Percentiles rank a stretch among this genome's conserved stretches.
phyloP scores from a whole-genome alignment of 2,797 vertebrate genomes.

The Ctenosaura bakeri region DNA sequence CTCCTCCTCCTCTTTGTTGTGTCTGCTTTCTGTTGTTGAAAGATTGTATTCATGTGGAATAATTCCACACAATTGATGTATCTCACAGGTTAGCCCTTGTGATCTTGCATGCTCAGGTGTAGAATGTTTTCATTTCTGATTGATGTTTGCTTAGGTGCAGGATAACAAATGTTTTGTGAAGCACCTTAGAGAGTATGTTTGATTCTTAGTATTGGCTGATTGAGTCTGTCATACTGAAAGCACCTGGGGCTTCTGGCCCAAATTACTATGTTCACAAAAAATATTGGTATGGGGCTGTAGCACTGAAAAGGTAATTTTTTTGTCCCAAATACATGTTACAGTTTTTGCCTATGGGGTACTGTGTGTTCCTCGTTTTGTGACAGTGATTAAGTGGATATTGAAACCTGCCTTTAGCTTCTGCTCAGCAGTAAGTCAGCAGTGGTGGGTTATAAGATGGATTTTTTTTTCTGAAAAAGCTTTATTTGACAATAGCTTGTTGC shows the following conservation, averaged over 20 bases:
- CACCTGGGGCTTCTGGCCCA: slow-evolving; percentile 53
- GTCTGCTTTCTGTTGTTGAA: slow-evolving; percentile 64
- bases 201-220: slow-evolving; percentile 44
- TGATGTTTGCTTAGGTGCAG: slow-evolving; percentile 58
- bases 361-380: slow-evolving; percentile 70
- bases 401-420: slow-evolving; percentile 73
- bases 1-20: background rate
- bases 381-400: slow-evolving; percentile 68
- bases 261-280: slow-evolving; percentile 56
- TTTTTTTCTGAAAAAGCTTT: slow-evolving; percentile 70
- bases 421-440: slow-evolving; percentile 64
- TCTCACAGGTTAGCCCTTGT: slow-evolving; percentile 1
- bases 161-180: slow-evolving; percentile 52
- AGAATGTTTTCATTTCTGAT: slow-evolving; percentile 53
- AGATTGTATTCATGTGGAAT: slow-evolving; percentile 15
- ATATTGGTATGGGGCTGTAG: slow-evolving; percentile 53
- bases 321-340: slow-evolving; percentile 29
- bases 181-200: slow-evolving; percentile 49
- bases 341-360: slow-evolving; percentile 52
- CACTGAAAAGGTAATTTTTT: slow-evolving; percentile 53
- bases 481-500: slow-evolving; percentile 73
- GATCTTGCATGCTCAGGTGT: slow-evolving; percentile 36
- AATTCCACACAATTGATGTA: slow-evolving; percentile 47
- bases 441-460: slow-evolving; percentile 66
- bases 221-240: slow-evolving; percentile 63